These are phyloP conservation scores for Megalops atlanticus DNA, from an alignment of 2,113 vertebrate species.

Conservation along the genomic window DNA sequence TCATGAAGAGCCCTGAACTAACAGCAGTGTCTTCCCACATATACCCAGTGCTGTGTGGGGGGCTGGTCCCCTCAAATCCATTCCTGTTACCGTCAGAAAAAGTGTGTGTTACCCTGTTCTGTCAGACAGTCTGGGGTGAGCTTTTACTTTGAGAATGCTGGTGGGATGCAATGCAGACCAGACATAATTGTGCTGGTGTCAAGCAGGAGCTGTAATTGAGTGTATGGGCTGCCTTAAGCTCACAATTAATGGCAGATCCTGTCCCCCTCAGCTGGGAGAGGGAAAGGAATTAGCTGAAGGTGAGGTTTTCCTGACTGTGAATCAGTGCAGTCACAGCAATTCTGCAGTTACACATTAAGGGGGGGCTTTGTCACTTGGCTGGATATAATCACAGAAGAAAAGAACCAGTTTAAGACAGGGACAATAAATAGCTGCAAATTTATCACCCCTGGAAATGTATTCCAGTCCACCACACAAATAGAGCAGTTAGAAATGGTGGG, in stretches of 20 bases:
- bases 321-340: neutral
- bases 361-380: constrained; percentile 28
- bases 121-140: too few relatives aligned
- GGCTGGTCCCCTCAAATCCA: too few relatives aligned
- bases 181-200: neutral
- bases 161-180: neutral
- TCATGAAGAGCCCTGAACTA: too few relatives aligned
- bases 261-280: neutral
- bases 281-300: constrained; percentile 19
- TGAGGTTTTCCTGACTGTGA: constrained; percentile 17
- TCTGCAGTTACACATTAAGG: constrained; percentile 25
- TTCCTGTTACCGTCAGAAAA: too few relatives aligned
- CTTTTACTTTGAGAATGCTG: neutral
- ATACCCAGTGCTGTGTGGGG: too few relatives aligned
- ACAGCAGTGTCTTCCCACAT: too few relatives aligned
- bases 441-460: neutral
- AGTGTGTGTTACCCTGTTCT: too few relatives aligned
- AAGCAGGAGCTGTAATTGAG: neutral
- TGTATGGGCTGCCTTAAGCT: constrained; percentile 20
- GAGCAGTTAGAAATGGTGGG: neutral
- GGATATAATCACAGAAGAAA: constrained; percentile 37
- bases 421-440: neutral
- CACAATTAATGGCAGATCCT: constrained; percentile 10
- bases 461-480: neutral
- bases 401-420: constrained; percentile 4